phyloP scores from a whole-genome alignment of 2,888 invertebrate species.

The Lasius fuliginosus region DNA sequence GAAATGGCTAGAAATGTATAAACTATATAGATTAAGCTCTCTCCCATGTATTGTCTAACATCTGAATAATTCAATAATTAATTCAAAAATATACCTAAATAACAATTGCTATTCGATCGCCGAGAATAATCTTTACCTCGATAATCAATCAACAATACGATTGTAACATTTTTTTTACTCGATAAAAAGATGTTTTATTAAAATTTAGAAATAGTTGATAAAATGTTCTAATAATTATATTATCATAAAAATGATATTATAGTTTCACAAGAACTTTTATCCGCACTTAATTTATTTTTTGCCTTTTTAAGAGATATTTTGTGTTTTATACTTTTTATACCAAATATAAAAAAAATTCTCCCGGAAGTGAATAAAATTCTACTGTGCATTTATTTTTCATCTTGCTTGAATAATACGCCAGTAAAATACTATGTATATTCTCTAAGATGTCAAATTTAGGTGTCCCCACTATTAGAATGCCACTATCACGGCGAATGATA shows the following conservation, averaged over 20 bases:
- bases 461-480: slow-evolving; percentile 10
- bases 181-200: not conserved
- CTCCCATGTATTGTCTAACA: not conserved
- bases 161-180: not conserved
- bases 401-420: slow-evolving; percentile 12
- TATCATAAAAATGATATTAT: not conserved
- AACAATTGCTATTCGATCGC: not conserved
- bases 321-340: not conserved
- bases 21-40: not conserved
- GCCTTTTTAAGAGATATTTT: not conserved
- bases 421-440: slow-evolving; percentile 25
- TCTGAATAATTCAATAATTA: not conserved
- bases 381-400: not conserved
- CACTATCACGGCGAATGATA: slow-evolving; percentile 14
- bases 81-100: not conserved
- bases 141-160: not conserved
- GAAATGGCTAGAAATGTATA: not conserved
- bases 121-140: not conserved
- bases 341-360: not conserved
- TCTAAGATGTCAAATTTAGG: slow-evolving; percentile 31
- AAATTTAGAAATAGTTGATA: not conserved
- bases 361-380: not conserved
- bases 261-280: not conserved
- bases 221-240: not conserved
- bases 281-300: not conserved